Percentiles rank a stretch among this genome's conserved stretches.
Evolutionary conservation across 2,113 vertebrate species (phyloP).

Genomic region (Spea multiplicata): DNA sequence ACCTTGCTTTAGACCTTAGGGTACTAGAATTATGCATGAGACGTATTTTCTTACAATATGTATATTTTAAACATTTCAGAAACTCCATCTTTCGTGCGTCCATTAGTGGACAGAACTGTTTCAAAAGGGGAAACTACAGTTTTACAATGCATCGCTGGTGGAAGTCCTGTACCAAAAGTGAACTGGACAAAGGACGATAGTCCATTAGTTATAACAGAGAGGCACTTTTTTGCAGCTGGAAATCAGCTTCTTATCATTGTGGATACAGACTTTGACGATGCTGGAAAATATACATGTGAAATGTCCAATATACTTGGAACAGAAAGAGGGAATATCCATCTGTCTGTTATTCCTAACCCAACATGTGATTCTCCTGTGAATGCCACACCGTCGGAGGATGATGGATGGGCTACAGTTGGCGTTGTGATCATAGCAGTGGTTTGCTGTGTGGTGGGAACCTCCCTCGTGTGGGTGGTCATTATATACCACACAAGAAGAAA

Average conservation of each 20-base stretch:
- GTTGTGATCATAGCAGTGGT: conserved; percentile 97
- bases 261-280: conserved; percentile 82
- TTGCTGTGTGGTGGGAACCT: conserved; percentile 97
- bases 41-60: no score
- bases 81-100: conserved; percentile 88
- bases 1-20: no score
- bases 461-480: conserved; percentile 96
- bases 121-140: conserved; percentile 91
- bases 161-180: conserved; percentile 84
- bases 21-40: no score
- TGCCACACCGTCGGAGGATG: conserved; percentile 67
- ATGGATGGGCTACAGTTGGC: conserved; percentile 92
- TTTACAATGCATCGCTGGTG: conserved; percentile 91
- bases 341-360: conserved; percentile 82
- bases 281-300: conserved; percentile 91
- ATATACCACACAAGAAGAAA: conserved; percentile 95
- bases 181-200: conserved; percentile 98
- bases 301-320: conserved; percentile 95
- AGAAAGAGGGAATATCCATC: conserved; percentile 81
- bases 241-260: conserved; percentile 95
- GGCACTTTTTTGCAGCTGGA: conserved; percentile 93
- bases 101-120: conserved; percentile 84
- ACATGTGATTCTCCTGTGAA: conserved; percentile 87
- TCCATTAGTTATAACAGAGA: conserved; percentile 82
- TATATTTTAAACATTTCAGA: conserved; percentile 63